phyloP scores from a whole-genome alignment of 2,113 vertebrate genomes.

The Semnornis frantzii region DNA sequence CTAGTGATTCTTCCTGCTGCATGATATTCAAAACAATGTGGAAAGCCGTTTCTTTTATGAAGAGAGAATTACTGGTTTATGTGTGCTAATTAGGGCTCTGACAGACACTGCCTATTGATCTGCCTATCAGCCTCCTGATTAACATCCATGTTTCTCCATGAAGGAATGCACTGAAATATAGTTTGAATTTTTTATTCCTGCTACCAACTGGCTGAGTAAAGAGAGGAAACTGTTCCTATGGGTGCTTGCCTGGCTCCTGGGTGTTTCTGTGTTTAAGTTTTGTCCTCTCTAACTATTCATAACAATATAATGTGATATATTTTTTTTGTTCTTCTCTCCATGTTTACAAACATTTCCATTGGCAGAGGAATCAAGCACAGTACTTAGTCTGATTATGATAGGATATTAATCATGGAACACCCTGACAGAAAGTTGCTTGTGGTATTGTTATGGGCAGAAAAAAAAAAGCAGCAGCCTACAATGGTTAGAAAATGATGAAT shows the following conservation, averaged over 20 bases:
- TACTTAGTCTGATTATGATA: not conserved
- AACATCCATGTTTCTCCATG: not conserved
- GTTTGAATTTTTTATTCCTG: not conserved
- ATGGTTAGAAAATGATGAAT: not conserved
- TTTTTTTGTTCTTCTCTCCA: not conserved
- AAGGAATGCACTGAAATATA: not conserved
- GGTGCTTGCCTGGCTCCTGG: not conserved
- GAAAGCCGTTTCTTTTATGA: not conserved
- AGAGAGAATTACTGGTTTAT: not conserved
- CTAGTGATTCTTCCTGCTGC: not conserved
- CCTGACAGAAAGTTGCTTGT: not conserved
- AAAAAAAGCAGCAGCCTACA: not conserved
- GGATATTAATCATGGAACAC: not conserved
- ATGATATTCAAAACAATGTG: not conserved
- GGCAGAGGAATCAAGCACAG: not conserved
- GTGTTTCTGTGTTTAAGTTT: not conserved
- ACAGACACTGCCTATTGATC: not conserved
- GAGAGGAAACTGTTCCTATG: not conserved
- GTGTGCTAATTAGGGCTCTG: not conserved
- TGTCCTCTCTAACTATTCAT: not conserved
- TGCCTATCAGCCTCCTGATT: not conserved
- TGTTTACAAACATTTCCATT: constrained; percentile 40
- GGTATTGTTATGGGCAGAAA: not conserved
- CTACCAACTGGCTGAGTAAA: not conserved
- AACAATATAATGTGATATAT: not conserved